Conservation (phyloP, 2,888 invertebrate species). For the Drosophila hamatofila region DNA sequence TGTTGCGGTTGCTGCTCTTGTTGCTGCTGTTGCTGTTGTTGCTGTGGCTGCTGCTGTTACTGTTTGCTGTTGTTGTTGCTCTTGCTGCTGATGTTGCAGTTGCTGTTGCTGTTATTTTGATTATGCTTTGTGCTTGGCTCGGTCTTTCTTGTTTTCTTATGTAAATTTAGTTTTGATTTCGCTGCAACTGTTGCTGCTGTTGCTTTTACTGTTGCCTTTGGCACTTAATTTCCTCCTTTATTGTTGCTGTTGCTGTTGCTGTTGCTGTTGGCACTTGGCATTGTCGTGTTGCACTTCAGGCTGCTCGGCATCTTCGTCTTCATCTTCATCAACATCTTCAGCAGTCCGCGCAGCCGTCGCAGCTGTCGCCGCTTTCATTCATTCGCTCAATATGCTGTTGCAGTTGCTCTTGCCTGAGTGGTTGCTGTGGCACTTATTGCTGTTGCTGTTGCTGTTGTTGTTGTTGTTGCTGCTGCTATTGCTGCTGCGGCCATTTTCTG, state of each 20-base stretch:
- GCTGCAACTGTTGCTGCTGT: conserved; percentile 23
- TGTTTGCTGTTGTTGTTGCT: conserved; percentile 17
- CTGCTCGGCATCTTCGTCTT: conserved; percentile 52
- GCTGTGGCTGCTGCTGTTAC: conserved; percentile 7
- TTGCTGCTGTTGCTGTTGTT: conserved; percentile 1
- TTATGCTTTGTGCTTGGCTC: conserved; percentile 28
- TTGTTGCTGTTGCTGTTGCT: conserved; percentile 49
- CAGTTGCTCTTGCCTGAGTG: conserved; percentile 31
- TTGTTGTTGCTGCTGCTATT: conserved; percentile 26
- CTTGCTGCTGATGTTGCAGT: conserved; percentile 7
- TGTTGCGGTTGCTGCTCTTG: conserved; percentile 33
- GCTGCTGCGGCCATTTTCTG: conserved; percentile 65
- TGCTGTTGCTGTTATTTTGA: conserved; percentile 35
- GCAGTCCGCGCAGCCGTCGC: conserved; percentile 49
- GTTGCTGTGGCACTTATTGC: conserved; percentile 25
- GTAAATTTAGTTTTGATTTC: conserved; percentile 65
- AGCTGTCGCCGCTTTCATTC: conserved; percentile 53
- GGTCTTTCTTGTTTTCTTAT: conserved; percentile 46
- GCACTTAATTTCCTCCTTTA: conserved; percentile 4
- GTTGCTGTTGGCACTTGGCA: conserved; percentile 56
- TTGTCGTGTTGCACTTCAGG: conserved; percentile 53
- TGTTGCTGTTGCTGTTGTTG: conserved; percentile 33
- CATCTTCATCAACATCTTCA: conserved; percentile 52
- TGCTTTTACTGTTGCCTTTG: conserved; percentile 21
- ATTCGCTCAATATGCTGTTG: conserved; percentile 49